These are phyloP conservation scores for Aquatica leii DNA, from an alignment of 2,888 invertebrate species.

Conservation along the genomic window DNA sequence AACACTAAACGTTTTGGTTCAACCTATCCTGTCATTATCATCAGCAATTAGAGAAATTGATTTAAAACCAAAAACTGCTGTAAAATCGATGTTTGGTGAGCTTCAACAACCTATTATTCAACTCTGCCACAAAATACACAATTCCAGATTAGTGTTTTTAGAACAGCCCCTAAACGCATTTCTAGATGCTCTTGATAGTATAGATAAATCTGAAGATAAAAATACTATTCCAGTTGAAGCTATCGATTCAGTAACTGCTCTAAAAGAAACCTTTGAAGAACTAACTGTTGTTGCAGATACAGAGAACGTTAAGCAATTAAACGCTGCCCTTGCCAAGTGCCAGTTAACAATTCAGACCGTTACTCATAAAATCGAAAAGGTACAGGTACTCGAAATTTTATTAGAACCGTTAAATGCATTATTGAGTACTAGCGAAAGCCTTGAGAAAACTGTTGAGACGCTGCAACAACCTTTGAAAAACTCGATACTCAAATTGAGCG, in stretches of 20 bases:
- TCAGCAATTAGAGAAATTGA: background rate
- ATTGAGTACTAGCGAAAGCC: background rate
- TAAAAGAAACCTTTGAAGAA: background rate
- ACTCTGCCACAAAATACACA: background rate
- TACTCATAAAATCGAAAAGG: background rate
- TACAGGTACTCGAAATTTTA: background rate
- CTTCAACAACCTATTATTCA: constrained; percentile 6
- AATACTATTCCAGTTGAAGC: background rate
- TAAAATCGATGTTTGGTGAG: background rate
- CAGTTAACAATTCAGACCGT: background rate
- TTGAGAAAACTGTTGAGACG: background rate
- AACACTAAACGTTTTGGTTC: background rate
- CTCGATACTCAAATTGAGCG: background rate
- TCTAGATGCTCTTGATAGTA: background rate
- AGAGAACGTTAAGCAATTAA: background rate
- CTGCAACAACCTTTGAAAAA: background rate
- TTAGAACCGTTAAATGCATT: background rate
- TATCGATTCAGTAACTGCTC: background rate
- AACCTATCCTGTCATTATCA: background rate
- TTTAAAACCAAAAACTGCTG: background rate
- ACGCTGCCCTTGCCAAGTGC: background rate
- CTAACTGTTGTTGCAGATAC: background rate
- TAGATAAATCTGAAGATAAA: background rate
- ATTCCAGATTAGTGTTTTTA: background rate
- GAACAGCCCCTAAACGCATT: constrained; percentile 13